phyloP scores from a whole-genome alignment of 1,140 invertebrate species.

The Caenorhabditis remanei region DNA sequence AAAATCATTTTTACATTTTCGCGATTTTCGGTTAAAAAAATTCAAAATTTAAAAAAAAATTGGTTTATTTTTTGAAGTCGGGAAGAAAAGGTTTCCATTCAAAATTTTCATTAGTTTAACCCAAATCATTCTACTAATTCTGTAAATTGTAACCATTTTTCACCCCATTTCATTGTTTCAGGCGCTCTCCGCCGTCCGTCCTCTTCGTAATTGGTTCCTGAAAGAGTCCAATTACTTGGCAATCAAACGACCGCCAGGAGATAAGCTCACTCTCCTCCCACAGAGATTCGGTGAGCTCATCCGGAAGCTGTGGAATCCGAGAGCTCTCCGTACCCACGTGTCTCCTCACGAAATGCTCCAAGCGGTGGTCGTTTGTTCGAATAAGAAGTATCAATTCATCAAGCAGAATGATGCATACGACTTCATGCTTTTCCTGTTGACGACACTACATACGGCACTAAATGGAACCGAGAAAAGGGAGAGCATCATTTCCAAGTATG shows the following conservation, averaged over 20 bases:
- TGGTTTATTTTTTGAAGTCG: no score
- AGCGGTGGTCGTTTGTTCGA: conserved; percentile 96
- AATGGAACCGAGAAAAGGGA: conserved; percentile 85
- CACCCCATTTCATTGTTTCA: conserved; percentile 79
- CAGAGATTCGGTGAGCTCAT: conserved; percentile 97
- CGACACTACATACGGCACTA: conserved; percentile 90
- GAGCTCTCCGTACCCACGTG: conserved; percentile 99
- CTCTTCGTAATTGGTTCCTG: conserved; percentile 93
- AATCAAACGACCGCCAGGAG: conserved; percentile 91
- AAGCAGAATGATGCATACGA: conserved; percentile 93
- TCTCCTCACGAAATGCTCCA: conserved; percentile 99
- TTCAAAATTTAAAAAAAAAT: no score
- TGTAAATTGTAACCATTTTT: no score
- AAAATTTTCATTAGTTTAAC: no score
- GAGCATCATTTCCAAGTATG: conserved; percentile 89
- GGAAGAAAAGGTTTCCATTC: no score
- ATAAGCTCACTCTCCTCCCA: conserved; percentile 87
- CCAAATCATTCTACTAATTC: no score
- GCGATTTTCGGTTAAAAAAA: no score
- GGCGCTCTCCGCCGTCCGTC: conserved; percentile 93
- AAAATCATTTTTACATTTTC: conserved; percentile 21
- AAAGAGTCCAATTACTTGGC: conserved; percentile 91
- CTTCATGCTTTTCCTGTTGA: conserved; percentile 95
- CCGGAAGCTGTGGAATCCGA: conserved; percentile 97
- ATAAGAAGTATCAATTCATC: conserved; percentile 97